phyloP scores from a whole-genome alignment of 2,797 vertebrate genomes.

The Buphagus erythrorhynchus region DNA sequence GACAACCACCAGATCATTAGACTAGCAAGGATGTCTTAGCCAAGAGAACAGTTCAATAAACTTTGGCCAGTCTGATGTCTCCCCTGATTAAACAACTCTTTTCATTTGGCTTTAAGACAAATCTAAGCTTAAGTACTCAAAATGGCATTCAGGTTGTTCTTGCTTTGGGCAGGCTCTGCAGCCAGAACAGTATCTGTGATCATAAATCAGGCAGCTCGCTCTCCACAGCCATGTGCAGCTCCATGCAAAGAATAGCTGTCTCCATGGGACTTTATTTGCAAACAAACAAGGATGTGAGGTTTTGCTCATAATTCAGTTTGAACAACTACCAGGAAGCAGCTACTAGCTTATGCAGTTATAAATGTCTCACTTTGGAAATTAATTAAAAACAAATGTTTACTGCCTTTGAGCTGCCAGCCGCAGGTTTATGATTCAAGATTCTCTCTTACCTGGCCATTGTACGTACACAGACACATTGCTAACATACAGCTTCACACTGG shows the following conservation, averaged over 20 bases:
- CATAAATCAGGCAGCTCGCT: background rate
- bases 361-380: background rate
- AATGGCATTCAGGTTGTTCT: background rate
- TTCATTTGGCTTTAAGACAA: background rate
- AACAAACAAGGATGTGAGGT: background rate
- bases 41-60: background rate
- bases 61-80: background rate
- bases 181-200: background rate
- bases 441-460: background rate
- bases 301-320: background rate
- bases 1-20: background rate
- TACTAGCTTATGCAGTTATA: background rate
- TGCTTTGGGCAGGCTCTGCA: background rate
- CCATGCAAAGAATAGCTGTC: background rate
- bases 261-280: background rate
- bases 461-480: background rate
- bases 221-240: background rate
- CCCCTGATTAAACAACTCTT: background rate
- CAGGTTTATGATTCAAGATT: background rate
- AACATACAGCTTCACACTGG: rapidly evolving
- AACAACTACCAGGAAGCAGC: background rate
- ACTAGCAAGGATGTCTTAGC: background rate
- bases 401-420: background rate
- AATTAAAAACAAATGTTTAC: background rate
- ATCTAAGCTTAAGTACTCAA: background rate